Percentiles rank a stretch among this genome's conserved stretches.
Evolutionary conservation across 2,113 vertebrate species (phyloP).

Genomic region (Oreotragus oreotragus): DNA sequence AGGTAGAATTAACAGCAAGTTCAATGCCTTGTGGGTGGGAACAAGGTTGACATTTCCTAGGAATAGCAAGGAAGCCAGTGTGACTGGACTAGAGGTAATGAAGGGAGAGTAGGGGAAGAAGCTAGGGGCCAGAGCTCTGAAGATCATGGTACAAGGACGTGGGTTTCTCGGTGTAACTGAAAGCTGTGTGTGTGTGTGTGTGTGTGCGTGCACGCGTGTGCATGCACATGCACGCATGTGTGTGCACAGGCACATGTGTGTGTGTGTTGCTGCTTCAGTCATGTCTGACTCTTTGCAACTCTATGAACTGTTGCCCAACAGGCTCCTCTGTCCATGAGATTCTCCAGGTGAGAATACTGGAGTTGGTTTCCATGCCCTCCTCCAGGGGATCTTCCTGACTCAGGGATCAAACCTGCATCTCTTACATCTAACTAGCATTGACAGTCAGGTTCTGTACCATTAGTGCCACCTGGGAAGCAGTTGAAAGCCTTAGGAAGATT

Average conservation of each 20-base stretch:
- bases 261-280: neutral
- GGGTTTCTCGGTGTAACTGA: neutral
- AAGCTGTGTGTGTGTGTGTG: neutral
- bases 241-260: neutral
- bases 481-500: neutral
- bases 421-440: neutral
- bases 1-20: neutral
- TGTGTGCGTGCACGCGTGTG: too few relatives aligned
- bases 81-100: neutral
- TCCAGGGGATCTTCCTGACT: neutral
- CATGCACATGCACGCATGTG: neutral
- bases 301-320: neutral
- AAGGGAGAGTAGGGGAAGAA: neutral
- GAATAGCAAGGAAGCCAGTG: neutral
- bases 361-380: neutral
- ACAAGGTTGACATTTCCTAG: neutral
- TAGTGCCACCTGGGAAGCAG: neutral
- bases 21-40: neutral
- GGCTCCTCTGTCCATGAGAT: neutral
- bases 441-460: neutral
- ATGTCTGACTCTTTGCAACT: neutral
- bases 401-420: neutral
- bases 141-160: neutral
- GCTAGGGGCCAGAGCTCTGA: neutral
- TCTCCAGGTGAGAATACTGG: neutral